Conservation (phyloP, 1,140 invertebrate genomes). For the Lordiphosa mommai region DNA sequence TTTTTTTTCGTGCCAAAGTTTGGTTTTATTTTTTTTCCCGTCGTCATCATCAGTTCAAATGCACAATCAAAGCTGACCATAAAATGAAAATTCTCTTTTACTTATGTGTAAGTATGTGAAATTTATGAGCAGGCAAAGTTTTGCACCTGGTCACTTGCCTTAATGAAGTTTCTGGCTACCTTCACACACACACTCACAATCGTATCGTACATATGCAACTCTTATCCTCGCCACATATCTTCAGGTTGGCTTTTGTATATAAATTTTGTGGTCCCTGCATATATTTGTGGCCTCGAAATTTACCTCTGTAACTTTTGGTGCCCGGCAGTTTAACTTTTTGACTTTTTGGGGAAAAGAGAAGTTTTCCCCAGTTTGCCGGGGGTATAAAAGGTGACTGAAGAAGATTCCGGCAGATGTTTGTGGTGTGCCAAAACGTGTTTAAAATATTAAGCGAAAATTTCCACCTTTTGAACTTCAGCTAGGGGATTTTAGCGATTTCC, state of each 20-base stretch:
- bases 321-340: constrained; percentile 47
- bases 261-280: constrained; percentile 4
- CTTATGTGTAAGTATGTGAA: constrained; percentile 38
- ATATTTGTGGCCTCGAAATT: constrained; percentile 16
- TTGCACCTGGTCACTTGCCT: constrained; percentile 43
- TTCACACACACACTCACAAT: background rate
- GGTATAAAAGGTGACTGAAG: background rate
- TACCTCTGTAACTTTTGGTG: constrained; percentile 30
- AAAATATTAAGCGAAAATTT: background rate
- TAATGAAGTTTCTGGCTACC: constrained; percentile 54
- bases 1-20: constrained; percentile 4
- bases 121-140: constrained; percentile 55
- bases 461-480: background rate
- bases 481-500: background rate
- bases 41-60: constrained; percentile 38
- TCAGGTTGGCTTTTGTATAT: background rate
- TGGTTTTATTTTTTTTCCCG: constrained; percentile 1
- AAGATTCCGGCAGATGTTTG: constrained; percentile 1
- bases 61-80: constrained; percentile 70
- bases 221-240: constrained; percentile 13
- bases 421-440: constrained; percentile 11
- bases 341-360: background rate
- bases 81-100: constrained; percentile 46
- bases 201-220: constrained; percentile 21
- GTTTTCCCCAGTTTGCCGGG: background rate